Evolutionary conservation across 37 sponge, comb jelly and placozoan species (phyloP).

Genomic region (Crambe crambe): DNA sequence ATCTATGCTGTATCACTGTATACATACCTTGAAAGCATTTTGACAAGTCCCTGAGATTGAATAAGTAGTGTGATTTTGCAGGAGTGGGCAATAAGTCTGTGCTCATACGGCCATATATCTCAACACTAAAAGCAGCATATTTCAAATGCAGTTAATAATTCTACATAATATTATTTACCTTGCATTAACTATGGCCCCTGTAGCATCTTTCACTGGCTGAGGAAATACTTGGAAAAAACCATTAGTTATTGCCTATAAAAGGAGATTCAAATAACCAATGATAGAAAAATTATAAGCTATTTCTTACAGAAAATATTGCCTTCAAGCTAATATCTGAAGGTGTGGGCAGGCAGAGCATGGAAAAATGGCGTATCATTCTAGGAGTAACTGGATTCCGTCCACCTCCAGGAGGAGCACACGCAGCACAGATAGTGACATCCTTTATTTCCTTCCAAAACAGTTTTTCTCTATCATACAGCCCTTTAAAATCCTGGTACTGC

Average conservation of each 20-base stretch:
- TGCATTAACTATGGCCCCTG: constrained; percentile 93
- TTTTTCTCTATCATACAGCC: constrained; percentile 98
- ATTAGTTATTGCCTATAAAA: constrained; percentile 77
- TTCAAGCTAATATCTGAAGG: constrained; percentile 89
- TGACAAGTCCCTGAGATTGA: constrained; percentile 96
- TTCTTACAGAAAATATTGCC: constrained; percentile 81
- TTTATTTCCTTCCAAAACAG: constrained; percentile 97
- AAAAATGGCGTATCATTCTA: constrained; percentile 94
- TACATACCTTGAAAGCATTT: constrained; percentile 94
- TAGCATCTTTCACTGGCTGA: constrained; percentile 84
- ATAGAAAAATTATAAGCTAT: not conserved
- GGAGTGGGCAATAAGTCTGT: constrained; percentile 98
- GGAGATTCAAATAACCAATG: not conserved
- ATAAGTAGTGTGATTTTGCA: constrained; percentile 98
- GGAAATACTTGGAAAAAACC: constrained; percentile 97
- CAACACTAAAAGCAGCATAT: constrained; percentile 58
- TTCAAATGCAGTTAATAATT: not conserved
- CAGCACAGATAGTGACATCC: constrained; percentile 95
- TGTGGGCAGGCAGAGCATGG: constrained; percentile 91
- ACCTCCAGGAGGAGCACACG: constrained; percentile 99
- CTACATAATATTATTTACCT: constrained; percentile 30
- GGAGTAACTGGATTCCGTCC: constrained; percentile 98
- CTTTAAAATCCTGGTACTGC: constrained; percentile 96
- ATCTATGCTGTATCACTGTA: too few relatives aligned
- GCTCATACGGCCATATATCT: constrained; percentile 96